phyloP scores from a whole-genome alignment of 2,797 vertebrate genomes.

The Hoplostethus mediterraneus region DNA sequence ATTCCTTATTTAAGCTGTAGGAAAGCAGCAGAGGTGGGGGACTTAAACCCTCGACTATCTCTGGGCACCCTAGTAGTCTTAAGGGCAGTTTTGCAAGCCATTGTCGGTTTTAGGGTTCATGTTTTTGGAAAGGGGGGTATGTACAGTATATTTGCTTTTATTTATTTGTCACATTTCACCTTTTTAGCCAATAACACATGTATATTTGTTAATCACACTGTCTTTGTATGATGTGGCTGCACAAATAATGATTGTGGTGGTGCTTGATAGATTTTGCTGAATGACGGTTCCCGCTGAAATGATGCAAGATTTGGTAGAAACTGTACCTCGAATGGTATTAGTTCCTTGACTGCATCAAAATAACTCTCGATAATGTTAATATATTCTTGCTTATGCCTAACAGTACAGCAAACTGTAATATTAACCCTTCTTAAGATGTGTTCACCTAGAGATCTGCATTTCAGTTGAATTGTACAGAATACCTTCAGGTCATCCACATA shows the following conservation, averaged over 20 bases:
- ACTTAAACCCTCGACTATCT: constrained; percentile 19
- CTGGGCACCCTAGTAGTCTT: constrained; percentile 19
- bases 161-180: constrained; percentile 81
- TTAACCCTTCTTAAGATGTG: constrained; percentile 48
- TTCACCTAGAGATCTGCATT: constrained; percentile 43
- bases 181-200: constrained; percentile 70
- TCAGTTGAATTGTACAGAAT: constrained; percentile 5
- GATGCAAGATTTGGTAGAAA: constrained; percentile 42
- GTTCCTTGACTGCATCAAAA: constrained; percentile 31
- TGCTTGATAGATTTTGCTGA: constrained; percentile 57
- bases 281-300: constrained; percentile 52
- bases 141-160: constrained; percentile 75
- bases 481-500: constrained; percentile 20
- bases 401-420: constrained; percentile 48
- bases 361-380: constrained; percentile 39
- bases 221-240: constrained; percentile 66
- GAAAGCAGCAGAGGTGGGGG: constrained; percentile 27
- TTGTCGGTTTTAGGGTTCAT: constrained; percentile 63
- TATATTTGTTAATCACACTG: constrained; percentile 66
- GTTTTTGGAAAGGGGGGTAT: constrained; percentile 51
- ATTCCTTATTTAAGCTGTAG: constrained; percentile 42
- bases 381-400: constrained; percentile 54
- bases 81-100: constrained; percentile 37
- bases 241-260: constrained; percentile 67
- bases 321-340: constrained; percentile 35